Evolutionary conservation across 2,797 vertebrate genomes (phyloP).

Genomic region (Pseudocheirus occidentalis): DNA sequence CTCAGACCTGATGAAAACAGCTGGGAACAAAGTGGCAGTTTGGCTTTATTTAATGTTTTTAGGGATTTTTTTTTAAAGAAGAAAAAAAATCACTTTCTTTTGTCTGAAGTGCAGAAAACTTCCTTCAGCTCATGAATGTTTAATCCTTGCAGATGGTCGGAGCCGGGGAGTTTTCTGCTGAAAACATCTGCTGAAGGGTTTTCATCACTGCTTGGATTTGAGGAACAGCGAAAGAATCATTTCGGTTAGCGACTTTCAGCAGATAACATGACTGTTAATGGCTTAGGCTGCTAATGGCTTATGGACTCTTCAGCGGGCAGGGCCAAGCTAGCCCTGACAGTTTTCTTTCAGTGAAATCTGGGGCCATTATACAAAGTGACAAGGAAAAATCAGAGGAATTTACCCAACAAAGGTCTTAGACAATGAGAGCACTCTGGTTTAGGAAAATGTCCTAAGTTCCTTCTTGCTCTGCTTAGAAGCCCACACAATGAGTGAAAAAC

Average conservation of each 20-base stretch:
- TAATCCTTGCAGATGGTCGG: constrained; percentile 82
- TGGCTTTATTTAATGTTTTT: constrained; percentile 54
- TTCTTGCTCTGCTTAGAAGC: constrained; percentile 74
- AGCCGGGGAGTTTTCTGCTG: constrained; percentile 67
- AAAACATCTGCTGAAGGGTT: constrained; percentile 78
- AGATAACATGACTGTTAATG: constrained; percentile 74
- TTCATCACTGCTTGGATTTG: constrained; percentile 80
- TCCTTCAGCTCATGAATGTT: constrained; percentile 78
- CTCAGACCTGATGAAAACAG: not conserved
- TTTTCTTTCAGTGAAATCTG: constrained; percentile 79
- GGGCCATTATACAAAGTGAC: constrained; percentile 78
- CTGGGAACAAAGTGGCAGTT: constrained; percentile 52
- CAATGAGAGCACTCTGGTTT: constrained; percentile 71
- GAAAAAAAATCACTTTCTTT: constrained; percentile 61
- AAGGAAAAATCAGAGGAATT: constrained; percentile 83
- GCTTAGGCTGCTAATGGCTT: constrained; percentile 71
- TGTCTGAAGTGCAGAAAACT: constrained; percentile 75
- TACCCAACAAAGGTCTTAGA: constrained; percentile 78
- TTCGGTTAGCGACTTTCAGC: constrained; percentile 66
- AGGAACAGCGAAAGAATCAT: constrained; percentile 71
- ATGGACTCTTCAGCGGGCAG: constrained; percentile 49
- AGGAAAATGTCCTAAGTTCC: constrained; percentile 71
- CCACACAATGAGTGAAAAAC: constrained; percentile 83
- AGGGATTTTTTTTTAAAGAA: not conserved
- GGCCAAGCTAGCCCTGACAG: constrained; percentile 76